These are phyloP conservation scores for Nephila pilipes DNA, from an alignment of 1,140 invertebrate species.

Conservation along the genomic window DNA sequence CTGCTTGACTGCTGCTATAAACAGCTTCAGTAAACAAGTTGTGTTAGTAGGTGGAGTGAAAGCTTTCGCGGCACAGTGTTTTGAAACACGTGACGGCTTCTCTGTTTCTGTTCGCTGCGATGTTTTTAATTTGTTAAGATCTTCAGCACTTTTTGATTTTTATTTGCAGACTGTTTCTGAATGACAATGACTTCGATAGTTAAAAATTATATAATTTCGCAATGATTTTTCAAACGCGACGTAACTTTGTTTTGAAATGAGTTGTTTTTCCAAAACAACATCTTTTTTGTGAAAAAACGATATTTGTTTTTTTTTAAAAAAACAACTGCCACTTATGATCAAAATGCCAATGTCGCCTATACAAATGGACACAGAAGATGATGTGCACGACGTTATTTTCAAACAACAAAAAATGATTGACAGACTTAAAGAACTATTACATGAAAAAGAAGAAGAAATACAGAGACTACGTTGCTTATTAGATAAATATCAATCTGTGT, in stretches of 20 bases:
- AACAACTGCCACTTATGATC: conserved; percentile 11
- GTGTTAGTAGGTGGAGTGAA: conserved; percentile 50
- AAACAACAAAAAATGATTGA: conserved; percentile 88
- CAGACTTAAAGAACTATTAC: conserved; percentile 86
- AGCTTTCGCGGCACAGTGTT: conserved; percentile 42
- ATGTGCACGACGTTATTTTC: conserved; percentile 82
- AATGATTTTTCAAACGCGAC: background rate
- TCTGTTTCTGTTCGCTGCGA: background rate
- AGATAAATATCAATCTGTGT: conserved; percentile 95
- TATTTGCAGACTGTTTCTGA: background rate
- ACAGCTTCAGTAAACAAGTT: conserved; percentile 72
- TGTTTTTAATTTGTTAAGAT: background rate
- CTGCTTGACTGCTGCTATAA: conserved; percentile 71
- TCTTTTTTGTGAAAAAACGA: background rate
- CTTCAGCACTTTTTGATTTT: background rate
- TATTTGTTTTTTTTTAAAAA: background rate
- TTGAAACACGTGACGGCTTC: conserved; percentile 45
- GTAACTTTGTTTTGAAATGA: background rate
- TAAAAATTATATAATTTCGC: background rate
- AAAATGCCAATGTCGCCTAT: conserved; percentile 76
- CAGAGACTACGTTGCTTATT: conserved; percentile 92
- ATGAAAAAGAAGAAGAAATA: conserved; percentile 90
- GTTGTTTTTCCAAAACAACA: background rate
- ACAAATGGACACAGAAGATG: conserved; percentile 76
- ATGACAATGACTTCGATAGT: background rate